phyloP scores from a whole-genome alignment of 23 tunicate genomes.

The Aplidium turbinatum region DNA sequence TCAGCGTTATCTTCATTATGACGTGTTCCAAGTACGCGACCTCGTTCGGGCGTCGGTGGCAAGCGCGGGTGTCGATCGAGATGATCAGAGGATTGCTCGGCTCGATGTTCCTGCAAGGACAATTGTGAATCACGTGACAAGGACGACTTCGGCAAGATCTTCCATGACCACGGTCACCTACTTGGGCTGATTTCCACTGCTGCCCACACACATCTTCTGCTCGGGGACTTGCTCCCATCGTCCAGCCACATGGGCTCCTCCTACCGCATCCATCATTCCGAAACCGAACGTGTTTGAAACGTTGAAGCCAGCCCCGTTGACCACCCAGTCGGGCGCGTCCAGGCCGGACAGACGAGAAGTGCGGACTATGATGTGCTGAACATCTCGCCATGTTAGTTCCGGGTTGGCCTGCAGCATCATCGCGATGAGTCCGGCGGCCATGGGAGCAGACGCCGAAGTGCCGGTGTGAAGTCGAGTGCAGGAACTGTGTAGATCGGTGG shows the following conservation, averaged over 20 bases:
- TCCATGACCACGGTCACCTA: no score
- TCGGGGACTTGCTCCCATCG: conserved; percentile 81
- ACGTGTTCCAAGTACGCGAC: conserved; percentile 88
- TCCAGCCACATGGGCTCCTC: conserved; percentile 59
- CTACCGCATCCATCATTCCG: conserved; percentile 91
- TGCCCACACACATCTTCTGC: conserved; percentile 63
- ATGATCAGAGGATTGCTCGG: conserved; percentile 2
- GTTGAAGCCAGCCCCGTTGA: conserved; percentile 90
- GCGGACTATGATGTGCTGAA: conserved; percentile 93
- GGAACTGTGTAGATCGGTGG: conserved; percentile 74
- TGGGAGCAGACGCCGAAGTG: conserved; percentile 98
- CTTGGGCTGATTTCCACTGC: no score
- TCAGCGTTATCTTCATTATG: conserved; percentile 61
- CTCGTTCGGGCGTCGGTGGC: conserved; percentile 58
- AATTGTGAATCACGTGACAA: no score
- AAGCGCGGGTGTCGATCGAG: conserved; percentile 61
- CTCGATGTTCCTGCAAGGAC: neutral
- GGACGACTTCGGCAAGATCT: no score
- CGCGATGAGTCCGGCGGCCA: conserved; percentile 94
- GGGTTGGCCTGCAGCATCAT: conserved; percentile 89
- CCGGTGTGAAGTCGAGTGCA: conserved; percentile 94
- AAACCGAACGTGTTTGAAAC: conserved; percentile 96
- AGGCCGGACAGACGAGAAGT: conserved; percentile 62
- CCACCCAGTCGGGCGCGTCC: conserved; percentile 71
- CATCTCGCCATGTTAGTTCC: conserved; percentile 92